Conservation (phyloP, 2,113 vertebrate genomes). For the Baryphthengus martii region DNA sequence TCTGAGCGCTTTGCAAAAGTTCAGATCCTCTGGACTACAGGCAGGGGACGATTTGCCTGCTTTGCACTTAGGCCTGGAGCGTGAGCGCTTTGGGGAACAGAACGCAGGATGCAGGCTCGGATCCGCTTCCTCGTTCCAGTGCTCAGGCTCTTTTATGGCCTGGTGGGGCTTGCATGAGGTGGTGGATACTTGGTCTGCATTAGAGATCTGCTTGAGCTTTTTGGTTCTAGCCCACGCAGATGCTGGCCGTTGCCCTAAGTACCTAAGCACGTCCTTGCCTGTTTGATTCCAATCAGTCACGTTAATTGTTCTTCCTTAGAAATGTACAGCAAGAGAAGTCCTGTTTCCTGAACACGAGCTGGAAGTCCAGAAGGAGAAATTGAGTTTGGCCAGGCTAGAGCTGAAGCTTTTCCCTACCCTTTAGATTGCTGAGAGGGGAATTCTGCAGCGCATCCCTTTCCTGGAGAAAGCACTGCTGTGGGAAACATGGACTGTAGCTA, state of each 20-base stretch:
- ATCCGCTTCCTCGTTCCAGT: fast-evolving
- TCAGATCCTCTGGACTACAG: background rate
- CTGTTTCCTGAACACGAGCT: background rate
- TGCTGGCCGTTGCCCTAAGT: background rate
- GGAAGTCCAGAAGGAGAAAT: background rate
- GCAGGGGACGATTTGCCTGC: background rate
- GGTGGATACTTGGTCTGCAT: background rate
- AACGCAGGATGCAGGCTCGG: background rate
- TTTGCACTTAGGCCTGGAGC: background rate
- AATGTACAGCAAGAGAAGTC: background rate
- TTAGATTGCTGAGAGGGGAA: background rate
- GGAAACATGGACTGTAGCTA: background rate
- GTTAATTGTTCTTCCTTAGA: background rate
- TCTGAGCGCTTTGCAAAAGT: background rate
- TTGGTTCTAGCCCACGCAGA: background rate
- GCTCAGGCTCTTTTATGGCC: background rate
- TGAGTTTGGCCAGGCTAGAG: background rate
- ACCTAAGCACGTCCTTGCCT: background rate
- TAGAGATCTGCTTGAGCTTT: background rate
- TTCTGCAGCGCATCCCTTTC: background rate
- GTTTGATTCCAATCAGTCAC: background rate
- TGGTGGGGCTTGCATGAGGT: background rate
- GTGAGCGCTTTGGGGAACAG: background rate
- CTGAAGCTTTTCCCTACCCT: background rate
- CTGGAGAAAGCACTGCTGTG: background rate